Evolutionary conservation across 2,797 vertebrate genomes (phyloP), one percentile per base, ranked within the genome.

Genomic region (Pseudochaenichthys georgianus): DNA sequence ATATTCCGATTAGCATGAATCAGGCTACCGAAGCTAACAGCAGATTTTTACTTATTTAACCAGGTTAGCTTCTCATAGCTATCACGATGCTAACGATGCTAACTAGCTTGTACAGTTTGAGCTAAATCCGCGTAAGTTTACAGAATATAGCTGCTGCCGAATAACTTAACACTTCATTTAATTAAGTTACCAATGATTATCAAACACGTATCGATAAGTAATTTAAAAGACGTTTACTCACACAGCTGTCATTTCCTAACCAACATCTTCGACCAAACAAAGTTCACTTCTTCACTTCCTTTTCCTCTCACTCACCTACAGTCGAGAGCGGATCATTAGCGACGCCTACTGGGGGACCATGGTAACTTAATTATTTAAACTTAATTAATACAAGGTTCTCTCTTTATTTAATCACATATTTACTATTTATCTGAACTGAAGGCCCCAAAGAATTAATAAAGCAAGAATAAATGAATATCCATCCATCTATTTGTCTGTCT

Each of bases 211-310:
- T n/a, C 5, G 13, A 21, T 6, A 0, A 3, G 0, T 1, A 0
- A 10, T 17, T 45, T 17, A 11, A 21, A 4, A n/a, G 1, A 5
- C 1, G 9, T 21, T 65, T 78, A 90, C 84, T 91, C 60, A 88
- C 87, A 50, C 31, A 69, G 81, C 70, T 85, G 84, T 71, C 86
- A 82, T 74, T 80, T 73, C 60, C 65, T 70, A 9, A 58, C 17
- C 78, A 64, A 54, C 85, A 89, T 86, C 54, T 78, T 82, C 59
- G 4, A 42, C 64, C 47, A 1, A n/a, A 57, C 54, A 1, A 87
- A 89, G 78, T 86, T 86, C 70, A 48, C 81, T 85, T 84, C 87
- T 87, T 86, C 78, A 0, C 66, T 65, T 73, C 64, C 67, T 62
- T 48, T 70, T 68, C n/a, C 31, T 13, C 2, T 0, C 2, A 34